phyloP scores from a whole-genome alignment of 2,888 invertebrate genomes.

The Heliconius ethilla region DNA sequence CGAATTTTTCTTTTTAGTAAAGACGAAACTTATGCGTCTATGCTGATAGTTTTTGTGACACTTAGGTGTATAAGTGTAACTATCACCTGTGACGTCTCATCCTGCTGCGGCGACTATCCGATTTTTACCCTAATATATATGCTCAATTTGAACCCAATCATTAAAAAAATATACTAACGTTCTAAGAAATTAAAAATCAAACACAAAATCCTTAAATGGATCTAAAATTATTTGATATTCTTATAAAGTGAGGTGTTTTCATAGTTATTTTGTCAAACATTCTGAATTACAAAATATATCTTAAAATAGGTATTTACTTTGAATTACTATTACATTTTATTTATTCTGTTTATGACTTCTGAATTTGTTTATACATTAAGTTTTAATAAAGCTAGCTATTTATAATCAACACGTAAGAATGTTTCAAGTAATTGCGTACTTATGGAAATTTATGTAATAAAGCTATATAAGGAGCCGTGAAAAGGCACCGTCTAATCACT shows the following conservation, averaged over 20 bases:
- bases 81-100: too few species aligned
- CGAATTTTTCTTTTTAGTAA: too few species aligned
- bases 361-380: constrained; percentile 9
- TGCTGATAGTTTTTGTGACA: too few species aligned
- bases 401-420: constrained; percentile 50
- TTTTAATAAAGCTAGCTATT: constrained; percentile 22
- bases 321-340: constrained; percentile 26
- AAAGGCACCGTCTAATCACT: constrained; percentile 76
- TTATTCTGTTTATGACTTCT: constrained; percentile 19
- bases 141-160: too few species aligned
- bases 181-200: too few species aligned
- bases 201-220: too few species aligned
- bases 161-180: too few species aligned
- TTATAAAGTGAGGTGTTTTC: background rate
- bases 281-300: background rate
- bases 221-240: too few species aligned
- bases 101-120: too few species aligned
- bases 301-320: constrained; percentile 11
- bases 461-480: constrained; percentile 60
- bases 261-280: background rate
- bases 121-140: too few species aligned
- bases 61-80: too few species aligned
- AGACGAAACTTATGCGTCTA: too few species aligned
- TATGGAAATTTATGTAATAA: constrained; percentile 72
- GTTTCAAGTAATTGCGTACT: constrained; percentile 61